Evolutionary conservation across 2,797 vertebrate genomes (phyloP).

Genomic region (Microcaecilia unicolor): DNA sequence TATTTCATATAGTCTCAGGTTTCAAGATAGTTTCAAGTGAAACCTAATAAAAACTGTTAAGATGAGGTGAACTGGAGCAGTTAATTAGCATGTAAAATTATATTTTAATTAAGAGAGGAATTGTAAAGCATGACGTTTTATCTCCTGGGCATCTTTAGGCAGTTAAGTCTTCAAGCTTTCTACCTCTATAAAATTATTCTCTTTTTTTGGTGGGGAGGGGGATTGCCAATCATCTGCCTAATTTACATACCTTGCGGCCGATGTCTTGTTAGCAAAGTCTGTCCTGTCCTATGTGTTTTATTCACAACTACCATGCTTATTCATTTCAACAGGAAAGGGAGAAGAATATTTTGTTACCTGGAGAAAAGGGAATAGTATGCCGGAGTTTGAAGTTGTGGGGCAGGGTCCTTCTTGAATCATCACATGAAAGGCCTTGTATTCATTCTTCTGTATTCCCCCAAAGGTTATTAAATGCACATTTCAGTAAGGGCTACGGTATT

Average conservation of each 20-base stretch:
- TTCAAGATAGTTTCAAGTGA: neutral
- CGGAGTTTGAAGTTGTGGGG: too few species aligned
- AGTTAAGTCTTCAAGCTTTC: neutral
- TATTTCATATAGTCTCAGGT: too few species aligned
- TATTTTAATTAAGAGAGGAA: neutral
- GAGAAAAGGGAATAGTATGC: too few species aligned
- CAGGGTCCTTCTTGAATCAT: too few species aligned
- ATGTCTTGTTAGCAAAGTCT: neutral
- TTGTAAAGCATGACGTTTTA: neutral
- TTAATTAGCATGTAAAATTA: neutral
- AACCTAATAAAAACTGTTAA: neutral
- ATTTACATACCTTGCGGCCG: neutral
- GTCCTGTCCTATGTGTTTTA: rapidly evolving
- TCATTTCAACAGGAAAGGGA: too few species aligned
- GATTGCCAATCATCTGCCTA: neutral
- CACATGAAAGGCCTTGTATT: too few species aligned
- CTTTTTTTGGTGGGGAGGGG: too few species aligned
- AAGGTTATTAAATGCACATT: too few species aligned
- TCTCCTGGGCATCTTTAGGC: neutral
- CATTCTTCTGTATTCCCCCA: too few species aligned
- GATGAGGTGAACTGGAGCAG: neutral
- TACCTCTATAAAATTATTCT: neutral
- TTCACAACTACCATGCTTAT: too few species aligned
- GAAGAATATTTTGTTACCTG: too few species aligned
- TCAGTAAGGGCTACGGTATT: too few species aligned